These are phyloP conservation scores for Chrysaora quinquecirrha DNA, from an alignment of 30 jellyfish, hydroid and myxozoan species.

Conservation along the genomic window DNA sequence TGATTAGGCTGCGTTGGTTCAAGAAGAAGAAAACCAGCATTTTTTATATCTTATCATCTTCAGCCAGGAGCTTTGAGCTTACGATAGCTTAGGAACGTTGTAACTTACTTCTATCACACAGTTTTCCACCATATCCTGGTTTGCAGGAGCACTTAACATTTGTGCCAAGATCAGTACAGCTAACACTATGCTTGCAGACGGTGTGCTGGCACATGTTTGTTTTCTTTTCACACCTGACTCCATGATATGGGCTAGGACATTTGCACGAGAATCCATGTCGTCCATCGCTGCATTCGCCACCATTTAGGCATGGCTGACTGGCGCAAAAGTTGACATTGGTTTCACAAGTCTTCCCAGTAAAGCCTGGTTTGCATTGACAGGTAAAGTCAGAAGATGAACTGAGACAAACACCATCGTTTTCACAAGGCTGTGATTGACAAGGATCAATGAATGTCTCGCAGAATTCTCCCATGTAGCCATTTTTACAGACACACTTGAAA, in stretches of 20 bases:
- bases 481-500: constrained; percentile 88
- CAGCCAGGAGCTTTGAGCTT: no score
- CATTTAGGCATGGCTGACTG: constrained; percentile 81
- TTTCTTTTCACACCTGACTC: constrained; percentile 68
- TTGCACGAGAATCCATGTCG: constrained; percentile 70
- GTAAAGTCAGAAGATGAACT: constrained; percentile 46
- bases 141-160: constrained; percentile 84
- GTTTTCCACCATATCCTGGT: constrained; percentile 93
- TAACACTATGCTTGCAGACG: constrained; percentile 86
- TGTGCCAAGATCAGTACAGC: constrained; percentile 73
- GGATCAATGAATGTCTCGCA: constrained; percentile 86
- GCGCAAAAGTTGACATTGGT: constrained; percentile 76
- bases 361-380: constrained; percentile 89
- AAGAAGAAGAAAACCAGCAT: no score
- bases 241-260: constrained; percentile 81
- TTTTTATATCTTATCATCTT: no score
- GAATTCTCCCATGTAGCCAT: constrained; percentile 80
- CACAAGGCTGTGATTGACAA: constrained; percentile 86
- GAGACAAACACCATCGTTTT: constrained; percentile 73
- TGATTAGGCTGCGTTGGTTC: no score
- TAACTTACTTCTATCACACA: constrained; percentile 83
- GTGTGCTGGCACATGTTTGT: constrained; percentile 92
- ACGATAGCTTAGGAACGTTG: no score
- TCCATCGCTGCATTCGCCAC: constrained; percentile 80
- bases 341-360: constrained; percentile 81